Percentiles rank a stretch among this genome's conserved stretches.
phyloP scores from a whole-genome alignment of 2,888 invertebrate genomes.

The Scaptomyza cyrtandrae region DNA sequence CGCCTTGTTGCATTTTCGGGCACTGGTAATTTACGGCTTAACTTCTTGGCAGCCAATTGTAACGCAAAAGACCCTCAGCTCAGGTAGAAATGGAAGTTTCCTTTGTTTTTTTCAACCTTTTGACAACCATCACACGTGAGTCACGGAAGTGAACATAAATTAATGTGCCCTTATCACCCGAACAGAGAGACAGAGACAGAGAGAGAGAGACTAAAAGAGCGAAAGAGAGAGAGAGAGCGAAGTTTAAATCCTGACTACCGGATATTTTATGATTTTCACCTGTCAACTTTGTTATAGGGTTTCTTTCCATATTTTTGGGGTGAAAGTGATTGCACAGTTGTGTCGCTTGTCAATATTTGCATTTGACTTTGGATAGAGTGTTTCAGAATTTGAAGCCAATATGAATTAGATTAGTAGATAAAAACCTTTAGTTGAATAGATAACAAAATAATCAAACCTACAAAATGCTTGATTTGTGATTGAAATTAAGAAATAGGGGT shows the following conservation, averaged over 20 bases:
- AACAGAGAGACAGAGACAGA: background rate
- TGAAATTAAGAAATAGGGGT: background rate
- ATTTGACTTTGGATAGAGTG: background rate
- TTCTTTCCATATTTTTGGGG: constrained; percentile 42
- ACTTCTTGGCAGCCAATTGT: constrained; percentile 54
- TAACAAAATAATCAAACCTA: constrained; percentile 34
- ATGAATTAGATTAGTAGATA: constrained; percentile 57
- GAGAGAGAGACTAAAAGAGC: background rate
- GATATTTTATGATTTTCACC: constrained; percentile 67
- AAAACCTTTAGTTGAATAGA: constrained; percentile 25
- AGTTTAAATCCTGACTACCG: constrained; percentile 46
- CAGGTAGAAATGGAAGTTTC: constrained; percentile 48
- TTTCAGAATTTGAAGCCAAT: constrained; percentile 3
- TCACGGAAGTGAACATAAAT: constrained; percentile 59
- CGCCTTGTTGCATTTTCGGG: constrained; percentile 39
- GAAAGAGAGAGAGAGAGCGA: background rate
- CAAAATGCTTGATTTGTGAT: constrained; percentile 8
- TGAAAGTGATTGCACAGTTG: constrained; percentile 44
- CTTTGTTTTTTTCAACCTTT: constrained; percentile 31
- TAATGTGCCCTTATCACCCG: constrained; percentile 33
- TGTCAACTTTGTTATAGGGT: constrained; percentile 61
- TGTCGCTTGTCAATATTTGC: constrained; percentile 57
- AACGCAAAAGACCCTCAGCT: constrained; percentile 56
- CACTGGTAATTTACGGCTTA: constrained; percentile 64
- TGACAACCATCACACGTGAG: constrained; percentile 20